These are phyloP conservation scores for Drosophila peninsularis DNA, from an alignment of 2,888 invertebrate species.

Conservation along the genomic window DNA sequence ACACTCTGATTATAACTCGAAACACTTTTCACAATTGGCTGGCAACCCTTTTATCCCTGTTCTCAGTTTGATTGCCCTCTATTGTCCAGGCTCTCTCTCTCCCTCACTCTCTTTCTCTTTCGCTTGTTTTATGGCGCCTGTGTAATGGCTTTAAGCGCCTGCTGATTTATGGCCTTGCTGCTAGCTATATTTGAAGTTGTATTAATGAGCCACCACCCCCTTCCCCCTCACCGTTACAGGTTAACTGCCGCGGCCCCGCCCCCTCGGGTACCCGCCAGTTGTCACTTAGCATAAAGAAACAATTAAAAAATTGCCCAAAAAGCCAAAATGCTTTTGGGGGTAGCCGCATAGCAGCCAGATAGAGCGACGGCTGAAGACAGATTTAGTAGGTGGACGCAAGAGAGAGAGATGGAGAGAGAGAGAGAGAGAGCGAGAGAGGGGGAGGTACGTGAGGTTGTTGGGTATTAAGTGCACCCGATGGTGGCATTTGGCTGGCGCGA, in stretches of 20 bases:
- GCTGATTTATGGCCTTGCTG: conserved; percentile 67
- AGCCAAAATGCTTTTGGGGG: conserved; percentile 74
- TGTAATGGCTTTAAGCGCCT: conserved; percentile 61
- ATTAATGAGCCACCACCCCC: conserved; percentile 57
- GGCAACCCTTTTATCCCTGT: conserved; percentile 8
- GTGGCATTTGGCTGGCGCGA: conserved; percentile 74
- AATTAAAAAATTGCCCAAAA: conserved; percentile 80
- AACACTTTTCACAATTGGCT: conserved; percentile 2
- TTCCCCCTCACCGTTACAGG: not conserved
- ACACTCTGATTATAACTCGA: conserved; percentile 1
- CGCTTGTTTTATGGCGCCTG: conserved; percentile 21
- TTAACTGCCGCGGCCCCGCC: not conserved
- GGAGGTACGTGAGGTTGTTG: conserved; percentile 22
- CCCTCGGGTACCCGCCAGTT: conserved; percentile 32
- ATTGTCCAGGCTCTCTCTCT: conserved; percentile 2
- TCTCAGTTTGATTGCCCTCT: not conserved
- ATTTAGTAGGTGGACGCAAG: not conserved
- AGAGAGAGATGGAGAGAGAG: conserved; percentile 6
- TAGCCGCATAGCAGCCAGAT: conserved; percentile 76
- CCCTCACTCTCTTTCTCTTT: not conserved
- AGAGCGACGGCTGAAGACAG: conserved; percentile 21
- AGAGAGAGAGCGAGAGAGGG: not conserved
- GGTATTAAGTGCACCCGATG: conserved; percentile 77
- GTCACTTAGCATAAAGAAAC: conserved; percentile 83
- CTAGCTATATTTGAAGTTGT: conserved; percentile 65